Evolutionary conservation across 2,888 invertebrate species (phyloP), one percentile per base, ranked within the genome.

Genomic region (Meiosimyza decipiens): DNA sequence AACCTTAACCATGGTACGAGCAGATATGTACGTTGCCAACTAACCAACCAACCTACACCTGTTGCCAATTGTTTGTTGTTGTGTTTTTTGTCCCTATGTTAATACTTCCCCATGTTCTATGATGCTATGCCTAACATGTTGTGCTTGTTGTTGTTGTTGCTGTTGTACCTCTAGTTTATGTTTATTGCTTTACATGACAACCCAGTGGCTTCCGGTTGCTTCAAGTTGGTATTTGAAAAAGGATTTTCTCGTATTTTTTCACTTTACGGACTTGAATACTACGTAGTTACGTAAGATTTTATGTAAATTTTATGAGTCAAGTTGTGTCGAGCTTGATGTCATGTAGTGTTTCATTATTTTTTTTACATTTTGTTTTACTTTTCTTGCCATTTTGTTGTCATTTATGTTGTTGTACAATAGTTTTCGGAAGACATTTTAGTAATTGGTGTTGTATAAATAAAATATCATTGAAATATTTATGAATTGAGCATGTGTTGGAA

Each of bases 31-130:
- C 9, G 40, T 9, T 40, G 40, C 40, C 40, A 40, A 40, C 40
- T 13, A 65, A 13, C 60, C 63, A 55, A 67, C 18, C 57, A 47
- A 52, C 63, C 65, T 69, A 74, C 75, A 77, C 77, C 77, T 77
- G 76, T 76, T 77, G 79, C 73, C 79, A 75, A 74, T 71, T 62
- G 74, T 69, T 75, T 69, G 78, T 59, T 74, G 72, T 68, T 70
- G 67, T 57, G 68, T 68, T 67, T n/a, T 71, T 64, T 70, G 18
- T 52, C 40, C 40, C 40, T 40, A 40, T 40, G 40, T 40, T 40
- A 40, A 40, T 40, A 40, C 40, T 40, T 40, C 40, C 40, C 40
- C 9, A 40, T 9, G 40, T 40, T 40, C 40, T 40, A 40, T 40
- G 40, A 40, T 40, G 40, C 40, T 40, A 40, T 40, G 40, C 40